Conservation (phyloP, 1,140 invertebrate species). For the Bombus consobrinus region DNA sequence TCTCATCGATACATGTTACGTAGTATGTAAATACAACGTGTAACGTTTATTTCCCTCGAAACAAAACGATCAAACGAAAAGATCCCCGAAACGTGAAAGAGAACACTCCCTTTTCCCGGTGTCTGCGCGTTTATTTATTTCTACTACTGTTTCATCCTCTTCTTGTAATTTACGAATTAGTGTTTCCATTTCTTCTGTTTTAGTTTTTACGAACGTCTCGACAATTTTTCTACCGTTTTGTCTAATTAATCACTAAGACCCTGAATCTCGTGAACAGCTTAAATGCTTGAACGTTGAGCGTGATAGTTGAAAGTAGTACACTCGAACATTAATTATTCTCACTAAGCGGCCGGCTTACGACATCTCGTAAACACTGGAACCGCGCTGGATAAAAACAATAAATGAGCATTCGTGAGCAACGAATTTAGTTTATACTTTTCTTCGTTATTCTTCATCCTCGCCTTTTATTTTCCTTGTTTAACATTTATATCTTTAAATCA, state of each 20-base stretch:
- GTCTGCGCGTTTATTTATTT: not conserved
- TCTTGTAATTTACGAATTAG: conserved; percentile 14
- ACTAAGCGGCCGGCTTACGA: conserved; percentile 29
- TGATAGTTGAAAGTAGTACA: conserved; percentile 37
- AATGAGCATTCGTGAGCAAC: conserved; percentile 57
- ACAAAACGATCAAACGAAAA: not conserved
- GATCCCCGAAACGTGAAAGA: conserved; percentile 9
- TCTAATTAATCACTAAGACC: conserved; percentile 55
- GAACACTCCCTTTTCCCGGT: conserved; percentile 36
- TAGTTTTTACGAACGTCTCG: conserved; percentile 26
- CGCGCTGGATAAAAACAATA: conserved; percentile 56
- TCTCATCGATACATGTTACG: not conserved
- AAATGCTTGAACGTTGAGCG: conserved; percentile 46
- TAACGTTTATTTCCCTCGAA: not conserved
- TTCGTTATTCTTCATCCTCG: conserved; percentile 3
- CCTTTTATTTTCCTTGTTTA: not conserved
- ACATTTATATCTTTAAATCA: not conserved
- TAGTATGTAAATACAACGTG: not conserved
- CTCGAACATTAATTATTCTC: conserved; percentile 46
- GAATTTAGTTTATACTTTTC: conserved; percentile 32
- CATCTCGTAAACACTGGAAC: not conserved
- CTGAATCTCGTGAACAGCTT: conserved; percentile 55
- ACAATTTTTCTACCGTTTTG: conserved; percentile 37
- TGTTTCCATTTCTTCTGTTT: not conserved
- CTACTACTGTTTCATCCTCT: not conserved